Conservation (phyloP, 2,888 invertebrate species). For the Euspilapteryx auroguttella region DNA sequence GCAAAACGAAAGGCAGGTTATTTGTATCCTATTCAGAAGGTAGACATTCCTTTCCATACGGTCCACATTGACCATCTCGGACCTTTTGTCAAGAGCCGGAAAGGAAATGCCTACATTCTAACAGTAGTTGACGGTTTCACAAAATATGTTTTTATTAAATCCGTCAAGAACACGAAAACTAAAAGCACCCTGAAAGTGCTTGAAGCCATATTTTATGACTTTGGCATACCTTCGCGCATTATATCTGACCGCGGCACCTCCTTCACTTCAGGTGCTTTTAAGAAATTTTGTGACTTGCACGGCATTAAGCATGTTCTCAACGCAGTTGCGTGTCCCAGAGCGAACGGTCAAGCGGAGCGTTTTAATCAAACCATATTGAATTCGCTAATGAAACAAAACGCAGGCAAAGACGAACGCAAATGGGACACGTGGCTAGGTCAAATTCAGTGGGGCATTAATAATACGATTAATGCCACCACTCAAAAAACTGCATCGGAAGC, state of each 20-base stretch:
- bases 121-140: conserved; percentile 6
- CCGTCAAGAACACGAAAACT: conserved; percentile 5
- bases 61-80: conserved; percentile 6
- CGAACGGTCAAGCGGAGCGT: conserved; percentile 5
- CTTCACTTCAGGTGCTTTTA: conserved; percentile 5
- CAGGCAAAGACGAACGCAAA: not conserved
- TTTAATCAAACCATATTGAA: conserved; percentile 1
- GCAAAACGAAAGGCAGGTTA: conserved; percentile 1
- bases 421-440: conserved; percentile 8
- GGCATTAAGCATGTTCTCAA: conserved; percentile 3
- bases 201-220: conserved; percentile 6
- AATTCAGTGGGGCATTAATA: conserved; percentile 9
- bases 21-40: conserved; percentile 3
- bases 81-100: conserved; percentile 6
- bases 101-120: conserved; percentile 6
- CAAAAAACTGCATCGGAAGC: conserved; percentile 4
- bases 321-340: conserved; percentile 2
- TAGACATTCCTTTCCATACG: conserved; percentile 2
- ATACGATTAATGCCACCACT: conserved; percentile 7
- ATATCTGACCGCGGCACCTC: conserved; percentile 6
- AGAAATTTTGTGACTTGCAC: conserved; percentile 2
- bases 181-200: conserved; percentile 2
- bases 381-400: not conserved
- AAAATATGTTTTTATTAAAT: conserved; percentile 5
- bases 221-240: conserved; percentile 6